A percentile compares a stretch with the other conserved stretches of the same genome.
These are phyloP conservation scores for Montipora cactus DNA, from an alignment of 64 coral and sea anemone species.

Conservation along the genomic window DNA sequence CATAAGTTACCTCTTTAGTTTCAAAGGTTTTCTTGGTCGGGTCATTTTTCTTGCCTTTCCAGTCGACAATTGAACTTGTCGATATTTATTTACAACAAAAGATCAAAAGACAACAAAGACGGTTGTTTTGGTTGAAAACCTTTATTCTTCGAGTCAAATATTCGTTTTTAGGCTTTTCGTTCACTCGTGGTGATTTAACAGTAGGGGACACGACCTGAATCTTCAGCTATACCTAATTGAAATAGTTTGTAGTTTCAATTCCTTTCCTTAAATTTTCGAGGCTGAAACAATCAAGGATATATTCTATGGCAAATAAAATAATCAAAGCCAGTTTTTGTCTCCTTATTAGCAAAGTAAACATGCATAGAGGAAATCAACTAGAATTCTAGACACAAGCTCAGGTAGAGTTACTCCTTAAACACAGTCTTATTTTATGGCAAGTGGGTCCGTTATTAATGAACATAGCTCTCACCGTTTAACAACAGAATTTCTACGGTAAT, in stretches of 20 bases:
- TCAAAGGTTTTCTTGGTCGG: slow-evolving; percentile 18
- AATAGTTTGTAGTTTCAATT: slow-evolving; percentile 64
- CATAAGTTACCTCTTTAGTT: background rate
- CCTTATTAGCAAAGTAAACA: slow-evolving; percentile 88
- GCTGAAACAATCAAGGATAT: slow-evolving; percentile 81
- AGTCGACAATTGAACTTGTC: slow-evolving; percentile 9
- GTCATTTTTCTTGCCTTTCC: background rate
- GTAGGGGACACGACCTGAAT: slow-evolving; percentile 31
- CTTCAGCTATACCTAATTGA: slow-evolving; percentile 74
- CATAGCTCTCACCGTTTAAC: slow-evolving; percentile 11
- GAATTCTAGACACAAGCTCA: slow-evolving; percentile 44
- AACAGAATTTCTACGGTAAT: slow-evolving; percentile 12
- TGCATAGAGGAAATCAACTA: slow-evolving; percentile 50
- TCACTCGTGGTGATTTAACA: slow-evolving; percentile 71
- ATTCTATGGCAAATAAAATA: slow-evolving; percentile 86
- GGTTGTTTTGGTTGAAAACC: slow-evolving; percentile 34
- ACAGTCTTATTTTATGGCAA: background rate
- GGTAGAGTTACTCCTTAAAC: background rate
- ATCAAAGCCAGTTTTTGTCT: slow-evolving; percentile 87
- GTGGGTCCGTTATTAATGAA: background rate
- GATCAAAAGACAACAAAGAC: slow-evolving; percentile 36
- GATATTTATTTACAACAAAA: slow-evolving; percentile 37
- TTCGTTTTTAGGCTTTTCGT: slow-evolving; percentile 41
- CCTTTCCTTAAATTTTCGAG: slow-evolving; percentile 59
- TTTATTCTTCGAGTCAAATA: slow-evolving; percentile 37